Evolutionary conservation across 53 echinoderm and acorn worm species (phyloP).

Genomic region (Luidia sarsii): DNA sequence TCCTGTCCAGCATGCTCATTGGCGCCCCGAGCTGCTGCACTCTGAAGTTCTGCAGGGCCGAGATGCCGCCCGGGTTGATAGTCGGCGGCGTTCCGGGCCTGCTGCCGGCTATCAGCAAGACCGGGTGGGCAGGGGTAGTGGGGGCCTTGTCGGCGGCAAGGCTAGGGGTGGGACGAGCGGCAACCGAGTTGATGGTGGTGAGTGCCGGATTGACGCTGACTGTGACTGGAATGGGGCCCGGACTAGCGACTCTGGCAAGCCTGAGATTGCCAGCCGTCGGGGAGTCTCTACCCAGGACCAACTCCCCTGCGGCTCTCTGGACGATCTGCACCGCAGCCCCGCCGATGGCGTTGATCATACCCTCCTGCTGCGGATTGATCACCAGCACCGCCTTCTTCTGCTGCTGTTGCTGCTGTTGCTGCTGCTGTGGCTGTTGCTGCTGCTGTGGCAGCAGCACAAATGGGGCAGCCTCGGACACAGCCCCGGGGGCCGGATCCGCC

Average conservation of each 20-base stretch:
- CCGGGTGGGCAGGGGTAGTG: neutral
- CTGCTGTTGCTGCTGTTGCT: too few species aligned
- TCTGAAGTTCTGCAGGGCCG: constrained; percentile 53
- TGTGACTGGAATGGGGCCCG: neutral
- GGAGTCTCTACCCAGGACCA: neutral
- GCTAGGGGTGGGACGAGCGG: neutral
- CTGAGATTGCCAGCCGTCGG: neutral
- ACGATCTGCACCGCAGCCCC: constrained; percentile 25
- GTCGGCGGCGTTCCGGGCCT: neutral
- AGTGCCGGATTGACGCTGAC: neutral
- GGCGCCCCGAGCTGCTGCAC: too few species aligned
- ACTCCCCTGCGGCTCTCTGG: neutral
- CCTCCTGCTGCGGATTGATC: constrained; percentile 17
- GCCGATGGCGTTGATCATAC: neutral
- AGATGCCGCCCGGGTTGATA: constrained; percentile 39
- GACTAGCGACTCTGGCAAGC: neutral
- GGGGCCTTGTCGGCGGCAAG: neutral
- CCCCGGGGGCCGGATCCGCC: neutral
- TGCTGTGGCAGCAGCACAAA: constrained; percentile 3
- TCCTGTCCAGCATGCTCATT: too few species aligned
- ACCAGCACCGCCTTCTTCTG: constrained; percentile 19
- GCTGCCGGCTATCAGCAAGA: too few species aligned
- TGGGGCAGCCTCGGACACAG: neutral
- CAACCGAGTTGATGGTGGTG: neutral
- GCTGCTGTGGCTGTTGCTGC: too few species aligned